Conservation (phyloP, 2,797 vertebrate genomes). For the Aselliscus stoliczkanus region DNA sequence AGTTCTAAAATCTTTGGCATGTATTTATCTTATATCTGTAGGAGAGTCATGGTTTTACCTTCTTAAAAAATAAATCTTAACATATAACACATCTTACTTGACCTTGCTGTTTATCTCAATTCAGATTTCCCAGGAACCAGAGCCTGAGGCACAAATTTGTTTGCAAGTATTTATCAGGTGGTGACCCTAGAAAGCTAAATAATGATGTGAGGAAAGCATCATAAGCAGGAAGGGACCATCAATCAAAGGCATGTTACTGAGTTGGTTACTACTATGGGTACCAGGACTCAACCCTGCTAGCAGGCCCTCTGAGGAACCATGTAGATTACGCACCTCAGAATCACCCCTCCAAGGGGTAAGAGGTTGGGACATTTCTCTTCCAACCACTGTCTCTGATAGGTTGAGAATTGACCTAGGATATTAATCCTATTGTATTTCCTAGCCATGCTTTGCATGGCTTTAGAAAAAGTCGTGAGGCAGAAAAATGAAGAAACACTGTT, state of each 20-base stretch:
- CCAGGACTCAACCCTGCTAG: not conserved
- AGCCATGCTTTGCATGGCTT: not conserved
- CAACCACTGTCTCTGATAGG: not conserved
- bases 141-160: not conserved
- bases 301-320: not conserved
- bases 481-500: not conserved
- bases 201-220: not conserved
- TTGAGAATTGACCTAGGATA: not conserved
- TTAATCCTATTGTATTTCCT: not conserved
- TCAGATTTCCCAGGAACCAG: not conserved
- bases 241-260: not conserved
- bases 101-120: not conserved
- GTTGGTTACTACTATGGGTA: not conserved
- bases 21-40: not conserved
- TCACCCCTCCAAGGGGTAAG: not conserved
- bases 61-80: not conserved
- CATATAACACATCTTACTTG: not conserved
- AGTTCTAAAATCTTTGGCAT: constrained; percentile 17
- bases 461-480: not conserved
- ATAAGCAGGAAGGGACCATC: not conserved
- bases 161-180: not conserved
- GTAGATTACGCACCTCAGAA: not conserved
- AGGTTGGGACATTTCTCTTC: not conserved
- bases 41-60: not conserved
- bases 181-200: not conserved